Evolutionary conservation across 2,888 invertebrate species (phyloP).

Genomic region (Callyntrura sp.): DNA sequence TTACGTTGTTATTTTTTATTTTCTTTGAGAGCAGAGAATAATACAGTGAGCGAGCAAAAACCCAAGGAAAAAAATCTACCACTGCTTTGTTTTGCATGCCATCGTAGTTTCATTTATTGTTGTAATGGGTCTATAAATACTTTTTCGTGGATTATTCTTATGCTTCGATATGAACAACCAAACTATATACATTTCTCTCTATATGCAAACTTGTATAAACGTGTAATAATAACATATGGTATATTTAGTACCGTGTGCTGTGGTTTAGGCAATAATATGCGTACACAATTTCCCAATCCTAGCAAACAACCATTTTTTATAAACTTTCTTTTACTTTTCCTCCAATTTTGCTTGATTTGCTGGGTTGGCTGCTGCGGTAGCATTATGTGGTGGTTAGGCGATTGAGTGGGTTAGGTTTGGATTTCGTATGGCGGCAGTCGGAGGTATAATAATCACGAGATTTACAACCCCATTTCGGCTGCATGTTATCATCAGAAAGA

Average conservation of each 20-base stretch:
- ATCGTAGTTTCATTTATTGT: conserved; percentile 23
- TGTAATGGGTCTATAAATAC: conserved; percentile 56
- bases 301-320: conserved; percentile 23
- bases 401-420: conserved; percentile 64
- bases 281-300: conserved; percentile 28
- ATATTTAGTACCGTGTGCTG: background rate
- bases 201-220: too few relatives aligned
- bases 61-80: background rate
- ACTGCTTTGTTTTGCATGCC: conserved; percentile 16
- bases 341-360: conserved; percentile 44
- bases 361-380: conserved; percentile 40
- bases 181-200: background rate
- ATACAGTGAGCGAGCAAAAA: background rate
- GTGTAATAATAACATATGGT: background rate
- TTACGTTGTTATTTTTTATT: conserved; percentile 26
- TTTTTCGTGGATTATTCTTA: background rate
- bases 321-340: background rate
- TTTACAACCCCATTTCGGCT: conserved; percentile 74
- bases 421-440: conserved; percentile 68
- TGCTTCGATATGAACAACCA: background rate
- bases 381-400: conserved; percentile 56
- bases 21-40: conserved; percentile 41
- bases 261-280: conserved; percentile 52
- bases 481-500: conserved; percentile 73
- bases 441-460: conserved; percentile 76